A percentile compares a stretch with the other conserved stretches of the same genome.
Conservation (phyloP, 2,888 invertebrate species). For the Chalcosyrphus nemorum region DNA sequence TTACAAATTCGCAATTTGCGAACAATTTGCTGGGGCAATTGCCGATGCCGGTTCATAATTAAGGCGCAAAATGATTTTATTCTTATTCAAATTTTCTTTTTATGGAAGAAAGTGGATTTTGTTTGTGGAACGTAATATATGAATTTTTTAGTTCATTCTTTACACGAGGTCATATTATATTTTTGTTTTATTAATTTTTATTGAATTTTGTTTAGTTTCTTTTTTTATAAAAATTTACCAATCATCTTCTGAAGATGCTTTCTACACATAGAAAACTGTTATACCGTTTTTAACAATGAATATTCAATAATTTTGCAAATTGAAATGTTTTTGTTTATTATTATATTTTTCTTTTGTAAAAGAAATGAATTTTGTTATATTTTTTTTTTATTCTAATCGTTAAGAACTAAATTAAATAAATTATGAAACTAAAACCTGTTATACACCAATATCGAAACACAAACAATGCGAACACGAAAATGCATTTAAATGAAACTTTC, state of each 20-base stretch:
- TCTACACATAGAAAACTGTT: neutral
- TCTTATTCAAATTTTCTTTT: constrained; percentile 29
- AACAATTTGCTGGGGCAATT: constrained; percentile 91
- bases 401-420: constrained; percentile 47
- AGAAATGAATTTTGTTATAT: constrained; percentile 47
- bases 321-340: constrained; percentile 43
- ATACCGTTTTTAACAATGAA: neutral
- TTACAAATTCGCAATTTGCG: constrained; percentile 96
- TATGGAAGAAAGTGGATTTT: constrained; percentile 32
- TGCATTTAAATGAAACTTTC: neutral
- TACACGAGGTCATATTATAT: neutral
- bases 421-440: constrained; percentile 25
- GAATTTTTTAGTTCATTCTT: constrained; percentile 10
- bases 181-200: neutral
- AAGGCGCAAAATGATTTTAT: constrained; percentile 35
- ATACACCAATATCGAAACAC: neutral
- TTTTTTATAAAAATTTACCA: neutral
- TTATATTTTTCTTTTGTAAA: constrained; percentile 16
- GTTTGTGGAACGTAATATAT: constrained; percentile 36
- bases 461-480: constrained; percentile 19
- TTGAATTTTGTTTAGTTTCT: neutral
- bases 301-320: neutral
- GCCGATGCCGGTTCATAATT: constrained; percentile 87
- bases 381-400: constrained; percentile 27
- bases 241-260: neutral